Conservation (phyloP, 2,113 vertebrate species). For the Gulo gulo region DNA sequence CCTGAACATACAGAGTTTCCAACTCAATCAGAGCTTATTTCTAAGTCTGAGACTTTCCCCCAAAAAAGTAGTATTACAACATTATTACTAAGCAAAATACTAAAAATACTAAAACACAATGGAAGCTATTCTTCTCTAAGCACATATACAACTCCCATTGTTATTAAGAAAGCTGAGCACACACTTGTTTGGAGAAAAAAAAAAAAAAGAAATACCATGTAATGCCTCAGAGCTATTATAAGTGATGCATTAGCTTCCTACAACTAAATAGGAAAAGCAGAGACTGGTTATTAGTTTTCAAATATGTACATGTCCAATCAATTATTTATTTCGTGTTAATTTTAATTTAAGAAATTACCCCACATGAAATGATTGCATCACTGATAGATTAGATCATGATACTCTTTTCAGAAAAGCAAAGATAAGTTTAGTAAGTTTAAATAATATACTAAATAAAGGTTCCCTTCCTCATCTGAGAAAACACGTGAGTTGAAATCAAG, state of each 20-base stretch:
- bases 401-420: constrained; percentile 79
- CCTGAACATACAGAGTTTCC: constrained; percentile 55
- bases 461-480: constrained; percentile 74
- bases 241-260: constrained; percentile 20
- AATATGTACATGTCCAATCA: constrained; percentile 75
- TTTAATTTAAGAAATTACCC: constrained; percentile 69
- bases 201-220: background rate
- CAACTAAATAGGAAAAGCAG: constrained; percentile 63
- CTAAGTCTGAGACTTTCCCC: constrained; percentile 29
- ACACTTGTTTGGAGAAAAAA: background rate
- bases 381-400: constrained; percentile 79
- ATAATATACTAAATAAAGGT: constrained; percentile 82
- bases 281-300: constrained; percentile 70
- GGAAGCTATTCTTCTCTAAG: constrained; percentile 6
- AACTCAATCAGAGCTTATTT: constrained; percentile 33
- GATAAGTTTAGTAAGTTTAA: constrained; percentile 76
- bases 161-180: background rate
- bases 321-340: constrained; percentile 73
- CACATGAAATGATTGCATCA: constrained; percentile 76
- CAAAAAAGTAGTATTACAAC: background rate
- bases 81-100: background rate
- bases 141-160: background rate
- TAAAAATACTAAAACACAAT: background rate
- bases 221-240: background rate
- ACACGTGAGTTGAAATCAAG: constrained; percentile 66